These are phyloP conservation scores for Glaucopsyche alexis DNA, from an alignment of 2,888 invertebrate species.

Conservation along the genomic window DNA sequence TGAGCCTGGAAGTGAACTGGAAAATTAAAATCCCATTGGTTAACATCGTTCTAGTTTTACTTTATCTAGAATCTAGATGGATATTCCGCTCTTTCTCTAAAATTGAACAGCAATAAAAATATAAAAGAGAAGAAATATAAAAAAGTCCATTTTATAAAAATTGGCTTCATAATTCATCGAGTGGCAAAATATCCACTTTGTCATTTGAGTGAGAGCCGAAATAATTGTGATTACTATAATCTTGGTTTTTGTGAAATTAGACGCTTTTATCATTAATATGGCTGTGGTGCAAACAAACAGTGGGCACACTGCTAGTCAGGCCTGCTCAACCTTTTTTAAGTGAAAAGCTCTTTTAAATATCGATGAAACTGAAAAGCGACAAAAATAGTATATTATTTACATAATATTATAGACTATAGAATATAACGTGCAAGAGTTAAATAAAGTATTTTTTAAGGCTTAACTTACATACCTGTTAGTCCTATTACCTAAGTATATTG, in stretches of 20 bases:
- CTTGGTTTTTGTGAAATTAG: slow-evolving; percentile 2
- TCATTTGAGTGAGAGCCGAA: background rate
- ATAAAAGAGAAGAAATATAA: slow-evolving; percentile 27
- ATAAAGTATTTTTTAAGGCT: no score
- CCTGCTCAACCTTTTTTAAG: slow-evolving; percentile 7
- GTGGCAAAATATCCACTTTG: slow-evolving; percentile 1
- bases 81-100: no score
- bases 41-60: no score
- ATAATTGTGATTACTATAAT: slow-evolving; percentile 6
- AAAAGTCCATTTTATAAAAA: slow-evolving; percentile 28
- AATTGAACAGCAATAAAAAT: background rate
- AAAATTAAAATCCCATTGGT: no score
- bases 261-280: slow-evolving; percentile 19
- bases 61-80: no score
- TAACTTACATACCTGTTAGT: no score
- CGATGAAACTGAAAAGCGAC: background rate
- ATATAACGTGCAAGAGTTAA: no score
- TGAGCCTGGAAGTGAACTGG: no score
- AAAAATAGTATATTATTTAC: background rate
- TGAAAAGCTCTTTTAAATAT: background rate
- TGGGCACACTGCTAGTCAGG: slow-evolving; percentile 14
- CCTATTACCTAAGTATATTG: no score
- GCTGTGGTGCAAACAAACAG: slow-evolving; percentile 21
- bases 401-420: background rate
- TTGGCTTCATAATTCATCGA: slow-evolving; percentile 8